Conservation (phyloP, 2,797 vertebrate genomes). For the Steatocranus sp. region DNA sequence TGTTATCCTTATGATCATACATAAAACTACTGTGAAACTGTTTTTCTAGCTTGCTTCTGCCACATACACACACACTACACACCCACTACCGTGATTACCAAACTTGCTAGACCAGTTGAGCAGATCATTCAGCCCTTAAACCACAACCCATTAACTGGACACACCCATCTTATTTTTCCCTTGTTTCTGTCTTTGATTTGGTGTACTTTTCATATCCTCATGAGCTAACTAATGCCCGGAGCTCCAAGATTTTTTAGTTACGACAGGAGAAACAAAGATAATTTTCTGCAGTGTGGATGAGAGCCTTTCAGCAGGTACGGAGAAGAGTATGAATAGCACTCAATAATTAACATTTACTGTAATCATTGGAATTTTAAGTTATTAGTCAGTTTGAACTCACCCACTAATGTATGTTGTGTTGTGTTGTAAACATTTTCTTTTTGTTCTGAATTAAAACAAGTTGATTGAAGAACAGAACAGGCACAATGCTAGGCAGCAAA, state of each 20-base stretch:
- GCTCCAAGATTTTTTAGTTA: background rate
- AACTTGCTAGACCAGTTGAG: conserved; percentile 39
- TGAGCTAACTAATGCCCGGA: background rate
- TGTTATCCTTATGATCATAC: background rate
- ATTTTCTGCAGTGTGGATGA: background rate
- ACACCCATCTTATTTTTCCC: background rate
- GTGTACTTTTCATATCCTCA: background rate
- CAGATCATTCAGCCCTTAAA: background rate
- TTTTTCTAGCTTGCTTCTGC: background rate
- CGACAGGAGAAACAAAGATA: background rate
- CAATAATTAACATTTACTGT: background rate
- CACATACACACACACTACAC: background rate
- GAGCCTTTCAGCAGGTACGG: background rate
- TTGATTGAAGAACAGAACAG: background rate
- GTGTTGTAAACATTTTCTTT: background rate
- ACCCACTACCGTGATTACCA: background rate
- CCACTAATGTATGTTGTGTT: background rate
- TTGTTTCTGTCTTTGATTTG: background rate
- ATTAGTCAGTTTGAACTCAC: background rate
- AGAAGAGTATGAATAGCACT: background rate
- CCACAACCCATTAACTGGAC: background rate
- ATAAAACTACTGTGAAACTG: background rate
- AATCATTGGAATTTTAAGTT: background rate
- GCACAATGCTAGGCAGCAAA: background rate
- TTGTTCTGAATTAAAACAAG: background rate